phyloP scores from a whole-genome alignment of 2,797 vertebrate species.

The Caiman crocodilus region DNA sequence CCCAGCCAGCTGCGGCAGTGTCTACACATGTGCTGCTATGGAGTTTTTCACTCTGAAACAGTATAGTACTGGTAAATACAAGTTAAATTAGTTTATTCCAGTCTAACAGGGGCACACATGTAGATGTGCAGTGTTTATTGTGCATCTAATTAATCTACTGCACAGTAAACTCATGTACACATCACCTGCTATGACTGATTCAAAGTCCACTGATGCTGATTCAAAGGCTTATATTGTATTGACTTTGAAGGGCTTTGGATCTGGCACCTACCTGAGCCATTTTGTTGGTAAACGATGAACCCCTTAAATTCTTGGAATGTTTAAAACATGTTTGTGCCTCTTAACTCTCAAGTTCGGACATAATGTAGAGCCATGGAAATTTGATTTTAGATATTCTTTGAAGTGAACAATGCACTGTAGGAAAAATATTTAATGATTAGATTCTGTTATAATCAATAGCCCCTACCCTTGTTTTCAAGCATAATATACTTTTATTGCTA shows the following conservation, averaged over 20 bases:
- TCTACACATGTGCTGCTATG: too few relatives aligned
- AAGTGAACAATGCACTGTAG: fast-evolving
- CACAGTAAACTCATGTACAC: too few relatives aligned
- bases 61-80: too few relatives aligned
- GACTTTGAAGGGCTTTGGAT: background rate
- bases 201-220: background rate
- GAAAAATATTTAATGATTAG: background rate
- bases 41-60: too few relatives aligned
- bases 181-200: background rate
- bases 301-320: background rate
- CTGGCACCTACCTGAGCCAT: background rate
- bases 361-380: background rate
- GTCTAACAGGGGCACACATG: too few relatives aligned
- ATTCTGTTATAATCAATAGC: conserved; percentile 6
- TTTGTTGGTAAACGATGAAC: background rate
- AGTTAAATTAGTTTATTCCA: too few relatives aligned
- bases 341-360: background rate
- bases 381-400: background rate
- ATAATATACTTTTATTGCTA: background rate
- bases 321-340: background rate
- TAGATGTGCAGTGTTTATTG: too few relatives aligned
- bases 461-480: conserved; percentile 22
- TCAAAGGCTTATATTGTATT: fast-evolving
- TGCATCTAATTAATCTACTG: too few relatives aligned
- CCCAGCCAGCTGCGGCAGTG: too few relatives aligned